Evolutionary conservation across 2,113 vertebrate species (phyloP), one percentile per base, ranked within the genome.

Genomic region (Cromileptes altivelis): DNA sequence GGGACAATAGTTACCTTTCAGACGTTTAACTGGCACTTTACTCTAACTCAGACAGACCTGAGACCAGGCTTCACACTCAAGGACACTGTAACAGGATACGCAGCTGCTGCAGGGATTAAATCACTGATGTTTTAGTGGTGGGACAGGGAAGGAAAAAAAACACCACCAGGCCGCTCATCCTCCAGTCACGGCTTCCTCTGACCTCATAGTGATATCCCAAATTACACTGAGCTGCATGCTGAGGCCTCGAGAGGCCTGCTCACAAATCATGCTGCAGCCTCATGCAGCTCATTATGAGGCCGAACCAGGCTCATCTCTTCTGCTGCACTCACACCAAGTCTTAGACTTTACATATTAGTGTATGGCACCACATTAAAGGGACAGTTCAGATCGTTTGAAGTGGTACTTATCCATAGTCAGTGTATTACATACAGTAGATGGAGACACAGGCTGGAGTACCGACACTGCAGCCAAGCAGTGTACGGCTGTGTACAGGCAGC

Each of bases 61-160:
- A 56, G 70, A 55, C 33, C 23, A 77, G 56, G 33, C 23, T 52
- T 64, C 72, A 45, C n/a, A 4, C 33, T 89, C 73, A 79, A 80
- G 79, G 79, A 79, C 84, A 56, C 27, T 76, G 67, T 49, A 81
- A 86, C 60, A 68, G 78, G 69, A 81, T 23, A 45, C 70, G 37
- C 63, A 58, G 79, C 84, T 65, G 88, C 65, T 61, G 71, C 57
- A 2, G 1, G 72, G 58, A 72, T 69, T 79, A 21, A 75, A 75
- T 27, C 33, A 58, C 21, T 8, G 50, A 56, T n/a, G 37, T n/a
- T 74, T 58, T 56, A 8, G 61, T 27, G 63, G 50, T 14, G 68
- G 63, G 37, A 23, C 4, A 25, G 52, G 1, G 6, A 21, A 25
- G 52, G 1, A 21, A 27, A 6, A 60, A 3, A 45, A 33, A 45